A percentile compares a stretch with the other conserved stretches of the same genome.
Conservation (phyloP, 2,113 vertebrate species). For the Arvicanthis niloticus region DNA sequence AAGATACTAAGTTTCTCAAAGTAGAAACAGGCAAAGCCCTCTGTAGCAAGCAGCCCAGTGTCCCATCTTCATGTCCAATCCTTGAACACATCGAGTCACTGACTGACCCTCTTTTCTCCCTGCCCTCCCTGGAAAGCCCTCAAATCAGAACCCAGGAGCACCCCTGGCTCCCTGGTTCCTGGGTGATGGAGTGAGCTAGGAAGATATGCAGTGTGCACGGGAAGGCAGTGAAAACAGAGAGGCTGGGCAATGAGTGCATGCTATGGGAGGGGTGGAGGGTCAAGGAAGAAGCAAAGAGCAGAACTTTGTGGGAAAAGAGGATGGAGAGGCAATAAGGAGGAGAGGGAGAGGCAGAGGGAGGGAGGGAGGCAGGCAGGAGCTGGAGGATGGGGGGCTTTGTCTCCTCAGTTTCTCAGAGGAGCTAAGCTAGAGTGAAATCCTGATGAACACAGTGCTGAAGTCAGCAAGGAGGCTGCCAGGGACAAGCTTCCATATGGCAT, state of each 20-base stretch:
- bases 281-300: background rate
- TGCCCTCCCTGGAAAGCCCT: background rate
- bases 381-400: background rate
- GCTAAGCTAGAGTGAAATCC: background rate
- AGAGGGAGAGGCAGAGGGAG: background rate
- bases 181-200: background rate
- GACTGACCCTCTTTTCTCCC: background rate
- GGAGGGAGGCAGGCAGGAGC: background rate
- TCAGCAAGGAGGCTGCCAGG: background rate
- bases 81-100: too few relatives aligned
- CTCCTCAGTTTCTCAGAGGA: background rate
- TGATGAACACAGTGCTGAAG: background rate
- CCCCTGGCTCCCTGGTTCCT: background rate
- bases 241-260: background rate
- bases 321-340: background rate
- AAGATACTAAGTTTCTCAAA: background rate
- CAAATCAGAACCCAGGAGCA: background rate
- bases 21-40: background rate
- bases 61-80: background rate
- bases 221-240: background rate
- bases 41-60: too few relatives aligned
- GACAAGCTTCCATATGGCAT: background rate
- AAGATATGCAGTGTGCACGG: background rate
- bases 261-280: background rate
- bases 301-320: background rate